Percentiles rank a stretch among this genome's conserved stretches.
These are phyloP conservation scores for Oreochromis aureus DNA, from an alignment of 2,113 vertebrate genomes.

Conservation along the genomic window DNA sequence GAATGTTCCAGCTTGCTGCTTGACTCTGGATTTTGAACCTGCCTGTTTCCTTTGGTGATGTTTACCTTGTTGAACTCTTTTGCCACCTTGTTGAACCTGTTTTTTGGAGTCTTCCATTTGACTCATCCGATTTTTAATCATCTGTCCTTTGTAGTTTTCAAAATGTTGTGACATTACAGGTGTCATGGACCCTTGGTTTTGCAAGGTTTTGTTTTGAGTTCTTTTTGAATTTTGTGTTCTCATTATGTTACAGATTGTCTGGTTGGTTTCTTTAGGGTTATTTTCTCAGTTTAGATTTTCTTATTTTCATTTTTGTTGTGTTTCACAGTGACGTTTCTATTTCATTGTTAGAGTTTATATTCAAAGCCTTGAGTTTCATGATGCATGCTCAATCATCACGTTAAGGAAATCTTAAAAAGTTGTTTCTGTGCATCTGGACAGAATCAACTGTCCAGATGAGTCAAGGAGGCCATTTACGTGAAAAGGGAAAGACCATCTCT, in stretches of 20 bases:
- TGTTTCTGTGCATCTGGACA: background rate
- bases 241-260: background rate
- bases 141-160: background rate
- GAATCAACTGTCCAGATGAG: background rate
- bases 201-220: background rate
- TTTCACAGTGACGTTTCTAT: background rate
- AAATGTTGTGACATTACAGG: background rate
- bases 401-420: background rate
- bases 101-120: background rate
- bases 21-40: background rate
- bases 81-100: background rate
- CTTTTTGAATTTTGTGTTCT: background rate
- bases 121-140: background rate
- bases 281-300: rapidly evolving
- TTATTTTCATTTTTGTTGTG: background rate
- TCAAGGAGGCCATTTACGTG: background rate
- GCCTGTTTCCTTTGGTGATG: background rate
- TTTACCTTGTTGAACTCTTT: background rate
- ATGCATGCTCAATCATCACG: background rate
- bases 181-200: background rate
- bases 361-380: background rate
- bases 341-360: background rate
- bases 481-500: background rate
- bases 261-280: background rate
- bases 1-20: background rate